Percentiles rank a stretch among this genome's conserved stretches.
phyloP scores from a whole-genome alignment of 2,113 vertebrate species.

The Atractosteus spatula region DNA sequence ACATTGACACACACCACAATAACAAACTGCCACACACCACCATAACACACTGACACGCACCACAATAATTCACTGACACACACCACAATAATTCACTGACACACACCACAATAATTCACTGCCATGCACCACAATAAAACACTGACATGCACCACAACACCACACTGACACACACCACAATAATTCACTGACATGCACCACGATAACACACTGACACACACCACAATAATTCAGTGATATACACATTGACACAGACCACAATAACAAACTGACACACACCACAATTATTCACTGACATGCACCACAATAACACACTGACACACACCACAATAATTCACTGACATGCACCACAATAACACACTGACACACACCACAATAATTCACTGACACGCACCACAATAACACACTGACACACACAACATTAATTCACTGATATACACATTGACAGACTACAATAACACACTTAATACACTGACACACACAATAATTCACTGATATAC shows the following conservation, averaged over 20 bases:
- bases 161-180: no score
- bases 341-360: no score
- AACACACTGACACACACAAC: slow-evolving; percentile 3
- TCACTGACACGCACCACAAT: neutral
- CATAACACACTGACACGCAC: slow-evolving; percentile 8
- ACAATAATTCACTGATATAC: slow-evolving; percentile 9
- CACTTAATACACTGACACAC: neutral
- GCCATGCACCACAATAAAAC: neutral
- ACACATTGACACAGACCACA: slow-evolving; percentile 11
- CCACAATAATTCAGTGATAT: slow-evolving; percentile 17
- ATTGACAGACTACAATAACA: slow-evolving; percentile 7
- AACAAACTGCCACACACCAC: neutral
- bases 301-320: neutral
- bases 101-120: no score
- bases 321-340: neutral
- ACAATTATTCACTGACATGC: slow-evolving; percentile 15
- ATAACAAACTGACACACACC: neutral
- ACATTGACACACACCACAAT: slow-evolving; percentile 20
- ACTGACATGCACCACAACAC: neutral
- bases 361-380: no score
- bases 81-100: neutral
- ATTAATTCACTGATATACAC: slow-evolving; percentile 21
- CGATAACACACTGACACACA: slow-evolving; percentile 2
- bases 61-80: no score
- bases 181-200: neutral